Evolutionary conservation across 2,797 vertebrate genomes (phyloP).

Genomic region (Danio kyathit): DNA sequence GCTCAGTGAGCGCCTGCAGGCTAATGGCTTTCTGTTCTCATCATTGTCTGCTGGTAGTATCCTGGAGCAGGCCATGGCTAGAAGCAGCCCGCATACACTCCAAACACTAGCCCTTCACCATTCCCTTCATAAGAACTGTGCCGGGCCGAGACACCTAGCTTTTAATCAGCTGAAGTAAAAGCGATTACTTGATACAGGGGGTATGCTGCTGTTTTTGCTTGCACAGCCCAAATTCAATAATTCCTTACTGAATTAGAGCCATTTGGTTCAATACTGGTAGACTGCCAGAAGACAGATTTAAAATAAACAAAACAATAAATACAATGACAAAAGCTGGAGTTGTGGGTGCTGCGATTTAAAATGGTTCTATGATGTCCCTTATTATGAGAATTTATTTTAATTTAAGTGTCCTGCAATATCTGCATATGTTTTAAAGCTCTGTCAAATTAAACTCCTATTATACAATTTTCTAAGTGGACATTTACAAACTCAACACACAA

Average conservation of each 20-base stretch:
- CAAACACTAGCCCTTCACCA: background rate
- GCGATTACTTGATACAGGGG: constrained; percentile 45
- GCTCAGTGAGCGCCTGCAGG: constrained; percentile 41
- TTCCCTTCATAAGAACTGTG: background rate
- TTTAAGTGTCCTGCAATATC: too few relatives aligned
- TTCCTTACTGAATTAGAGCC: constrained; percentile 46
- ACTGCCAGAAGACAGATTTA: constrained; percentile 46
- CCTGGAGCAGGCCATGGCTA: constrained; percentile 39
- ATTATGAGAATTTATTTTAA: too few relatives aligned
- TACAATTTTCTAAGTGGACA: too few relatives aligned
- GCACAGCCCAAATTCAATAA: constrained; percentile 11
- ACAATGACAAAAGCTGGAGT: background rate
- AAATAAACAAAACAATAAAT: background rate
- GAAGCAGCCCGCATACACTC: background rate
- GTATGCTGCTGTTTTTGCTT: constrained; percentile 12
- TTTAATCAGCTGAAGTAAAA: constrained; percentile 39
- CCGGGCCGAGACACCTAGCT: background rate
- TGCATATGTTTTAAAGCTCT: too few relatives aligned
- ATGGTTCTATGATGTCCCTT: too few relatives aligned
- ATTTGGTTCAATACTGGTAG: constrained; percentile 21
- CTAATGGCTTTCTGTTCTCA: constrained; percentile 40
- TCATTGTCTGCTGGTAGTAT: constrained; percentile 4
- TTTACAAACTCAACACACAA: too few relatives aligned
- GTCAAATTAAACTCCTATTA: too few relatives aligned
- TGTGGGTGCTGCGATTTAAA: background rate